A percentile compares a stretch with the other conserved stretches of the same genome.
Evolutionary conservation across 2,113 vertebrate genomes (phyloP).

Genomic region (Corythaixoides concolor): DNA sequence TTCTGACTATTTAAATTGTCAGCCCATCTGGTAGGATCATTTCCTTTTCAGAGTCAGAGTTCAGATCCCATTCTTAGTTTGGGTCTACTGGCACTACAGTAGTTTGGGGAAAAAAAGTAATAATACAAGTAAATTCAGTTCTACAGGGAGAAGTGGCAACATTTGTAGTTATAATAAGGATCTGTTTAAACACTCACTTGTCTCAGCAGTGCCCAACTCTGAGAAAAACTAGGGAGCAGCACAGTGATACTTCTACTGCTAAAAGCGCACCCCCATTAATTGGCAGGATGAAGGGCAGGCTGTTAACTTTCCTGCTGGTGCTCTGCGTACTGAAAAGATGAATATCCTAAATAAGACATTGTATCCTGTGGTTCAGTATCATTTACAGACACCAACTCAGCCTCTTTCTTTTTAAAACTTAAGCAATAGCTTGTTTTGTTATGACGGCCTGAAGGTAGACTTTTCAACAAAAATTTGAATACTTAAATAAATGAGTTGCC

Average conservation of each 20-base stretch:
- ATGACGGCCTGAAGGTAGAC: neutral
- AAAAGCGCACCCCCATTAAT: conserved; percentile 19
- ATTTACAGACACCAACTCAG: neutral
- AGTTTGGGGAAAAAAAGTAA: neutral
- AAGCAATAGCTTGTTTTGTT: neutral
- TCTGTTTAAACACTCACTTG: conserved; percentile 6
- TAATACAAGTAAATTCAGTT: neutral
- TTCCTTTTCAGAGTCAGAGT: conserved; percentile 36
- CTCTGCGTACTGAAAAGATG: conserved; percentile 6
- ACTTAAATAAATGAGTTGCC: neutral
- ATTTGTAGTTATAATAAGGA: neutral
- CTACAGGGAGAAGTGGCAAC: neutral
- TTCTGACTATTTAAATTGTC: conserved; percentile 31
- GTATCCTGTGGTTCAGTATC: neutral
- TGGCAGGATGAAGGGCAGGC: conserved; percentile 34
- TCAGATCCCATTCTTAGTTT: conserved; percentile 22
- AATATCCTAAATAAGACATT: conserved; percentile 49
- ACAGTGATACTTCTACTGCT: neutral
- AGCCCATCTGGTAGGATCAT: neutral
- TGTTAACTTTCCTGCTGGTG: conserved; percentile 24
- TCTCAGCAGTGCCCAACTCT: neutral
- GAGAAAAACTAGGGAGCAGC: neutral
- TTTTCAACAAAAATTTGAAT: neutral
- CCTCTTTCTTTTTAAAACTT: neutral
- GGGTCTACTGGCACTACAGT: neutral